Percentiles rank a stretch among this genome's conserved stretches.
phyloP scores from a whole-genome alignment of 2,888 invertebrate species.

The Hetaerina titia region DNA sequence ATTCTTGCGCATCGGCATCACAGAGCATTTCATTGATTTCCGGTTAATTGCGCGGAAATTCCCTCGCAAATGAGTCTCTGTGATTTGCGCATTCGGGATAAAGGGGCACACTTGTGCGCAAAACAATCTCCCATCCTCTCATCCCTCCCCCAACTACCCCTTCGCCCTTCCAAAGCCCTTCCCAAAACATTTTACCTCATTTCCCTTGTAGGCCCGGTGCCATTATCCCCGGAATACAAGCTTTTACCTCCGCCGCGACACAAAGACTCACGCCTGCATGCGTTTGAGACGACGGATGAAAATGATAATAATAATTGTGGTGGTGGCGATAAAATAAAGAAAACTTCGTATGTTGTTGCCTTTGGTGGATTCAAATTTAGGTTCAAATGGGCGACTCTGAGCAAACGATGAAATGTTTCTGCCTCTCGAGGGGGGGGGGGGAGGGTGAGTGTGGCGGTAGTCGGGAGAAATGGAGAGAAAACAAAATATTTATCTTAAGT shows the following conservation, averaged over 20 bases:
- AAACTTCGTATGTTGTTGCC: not conserved
- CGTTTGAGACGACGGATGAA: not conserved
- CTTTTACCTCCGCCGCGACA: not conserved
- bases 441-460: too few species aligned
- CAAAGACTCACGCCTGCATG: not conserved
- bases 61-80: slow-evolving; percentile 26
- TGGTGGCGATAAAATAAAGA: not conserved
- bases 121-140: not conserved
- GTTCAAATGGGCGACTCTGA: not conserved
- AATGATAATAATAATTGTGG: not conserved
- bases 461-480: too few species aligned
- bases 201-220: not conserved
- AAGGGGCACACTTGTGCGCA: slow-evolving; percentile 1
- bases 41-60: slow-evolving; percentile 28
- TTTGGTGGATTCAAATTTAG: not conserved
- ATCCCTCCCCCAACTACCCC: not conserved
- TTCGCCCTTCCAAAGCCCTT: not conserved
- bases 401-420: not conserved
- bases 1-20: slow-evolving; percentile 25
- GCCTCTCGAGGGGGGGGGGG: too few species aligned
- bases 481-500: too few species aligned
- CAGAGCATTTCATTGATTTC: slow-evolving; percentile 31
- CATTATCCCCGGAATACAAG: not conserved
- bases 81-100: slow-evolving; percentile 16
- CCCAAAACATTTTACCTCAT: not conserved